Conservation (phyloP, 2,113 vertebrate species). For the Phoxinus phoxinus region DNA sequence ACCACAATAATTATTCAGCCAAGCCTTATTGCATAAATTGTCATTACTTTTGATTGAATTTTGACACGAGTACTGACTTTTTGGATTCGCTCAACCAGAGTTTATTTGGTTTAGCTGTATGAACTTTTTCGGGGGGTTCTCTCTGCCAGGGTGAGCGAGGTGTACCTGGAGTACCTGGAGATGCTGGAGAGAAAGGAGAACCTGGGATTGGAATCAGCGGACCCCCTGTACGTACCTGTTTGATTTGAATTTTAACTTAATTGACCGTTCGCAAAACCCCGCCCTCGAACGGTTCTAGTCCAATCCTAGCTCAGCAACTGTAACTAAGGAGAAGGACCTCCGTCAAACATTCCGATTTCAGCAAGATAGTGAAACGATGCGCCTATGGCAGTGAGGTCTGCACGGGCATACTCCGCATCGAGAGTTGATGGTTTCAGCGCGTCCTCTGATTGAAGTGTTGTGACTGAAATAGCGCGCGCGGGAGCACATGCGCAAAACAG, state of each 20-base stretch:
- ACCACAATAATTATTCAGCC: neutral
- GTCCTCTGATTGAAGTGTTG: too few relatives aligned
- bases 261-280: too few relatives aligned
- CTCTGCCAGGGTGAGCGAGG: conserved; percentile 89
- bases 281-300: too few relatives aligned
- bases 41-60: neutral
- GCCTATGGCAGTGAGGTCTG: too few relatives aligned
- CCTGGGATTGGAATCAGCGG: conserved; percentile 83
- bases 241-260: neutral
- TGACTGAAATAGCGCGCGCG: too few relatives aligned
- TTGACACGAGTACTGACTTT: neutral
- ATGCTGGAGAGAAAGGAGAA: conserved; percentile 87
- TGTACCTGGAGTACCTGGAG: conserved; percentile 88
- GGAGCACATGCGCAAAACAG: too few relatives aligned
- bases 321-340: too few relatives aligned
- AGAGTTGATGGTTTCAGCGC: too few relatives aligned
- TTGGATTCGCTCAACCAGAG: neutral
- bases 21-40: neutral
- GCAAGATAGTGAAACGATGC: too few relatives aligned
- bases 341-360: too few relatives aligned
- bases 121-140: conserved; percentile 42
- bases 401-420: too few relatives aligned
- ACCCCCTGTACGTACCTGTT: conserved; percentile 80
- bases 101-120: conserved; percentile 8
- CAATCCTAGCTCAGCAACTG: too few relatives aligned